These are phyloP conservation scores for Capreolus pygargus DNA, from an alignment of 2,113 vertebrate species.

Conservation along the genomic window DNA sequence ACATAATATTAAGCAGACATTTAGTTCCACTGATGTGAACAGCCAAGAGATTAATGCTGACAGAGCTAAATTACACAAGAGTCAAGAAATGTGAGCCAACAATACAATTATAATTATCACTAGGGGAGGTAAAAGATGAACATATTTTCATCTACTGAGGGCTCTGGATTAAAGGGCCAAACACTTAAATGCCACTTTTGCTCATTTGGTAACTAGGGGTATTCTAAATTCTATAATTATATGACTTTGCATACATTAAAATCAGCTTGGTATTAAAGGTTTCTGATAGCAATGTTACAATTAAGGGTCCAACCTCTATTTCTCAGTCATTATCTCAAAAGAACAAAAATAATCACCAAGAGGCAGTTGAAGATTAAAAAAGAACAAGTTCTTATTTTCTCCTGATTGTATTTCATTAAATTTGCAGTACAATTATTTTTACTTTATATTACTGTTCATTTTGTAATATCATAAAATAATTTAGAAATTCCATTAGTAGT, in stretches of 20 bases:
- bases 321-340: constrained; percentile 4
- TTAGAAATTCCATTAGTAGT: neutral
- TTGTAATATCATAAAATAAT: neutral
- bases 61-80: constrained; percentile 66
- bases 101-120: constrained; percentile 67
- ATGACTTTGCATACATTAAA: constrained; percentile 28
- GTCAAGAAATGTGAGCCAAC: constrained; percentile 64
- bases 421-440: neutral
- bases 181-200: constrained; percentile 38
- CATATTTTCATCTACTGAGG: constrained; percentile 41
- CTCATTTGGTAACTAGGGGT: constrained; percentile 49
- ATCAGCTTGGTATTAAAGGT: constrained; percentile 12
- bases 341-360: neutral
- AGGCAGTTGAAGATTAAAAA: neutral
- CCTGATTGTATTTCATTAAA: neutral
- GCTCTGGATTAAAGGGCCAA: constrained; percentile 35
- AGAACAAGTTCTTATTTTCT: neutral
- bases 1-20: constrained; percentile 62
- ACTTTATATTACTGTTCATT: neutral
- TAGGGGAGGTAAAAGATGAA: constrained; percentile 66
- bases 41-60: constrained; percentile 68
- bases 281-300: constrained; percentile 18
- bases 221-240: constrained; percentile 63
- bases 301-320: neutral
- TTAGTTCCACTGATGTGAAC: constrained; percentile 62